Conservation (phyloP, 2,113 vertebrate genomes). For the Chaenocephalus aceratus region DNA sequence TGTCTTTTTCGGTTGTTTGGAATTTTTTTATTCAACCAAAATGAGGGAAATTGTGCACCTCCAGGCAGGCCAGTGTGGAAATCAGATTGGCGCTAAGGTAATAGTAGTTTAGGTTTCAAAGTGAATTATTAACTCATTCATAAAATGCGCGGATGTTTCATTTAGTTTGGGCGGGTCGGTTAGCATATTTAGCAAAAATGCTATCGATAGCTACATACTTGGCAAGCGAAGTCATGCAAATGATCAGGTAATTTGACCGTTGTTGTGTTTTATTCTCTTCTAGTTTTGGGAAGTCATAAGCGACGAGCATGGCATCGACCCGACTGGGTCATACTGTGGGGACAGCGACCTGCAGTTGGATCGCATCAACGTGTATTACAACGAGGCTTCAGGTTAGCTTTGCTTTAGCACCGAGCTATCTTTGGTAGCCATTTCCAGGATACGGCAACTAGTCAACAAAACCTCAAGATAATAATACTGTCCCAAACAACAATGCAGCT, state of each 20-base stretch:
- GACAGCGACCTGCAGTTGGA: no score
- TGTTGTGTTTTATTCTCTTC: not conserved
- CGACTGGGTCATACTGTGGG: no score
- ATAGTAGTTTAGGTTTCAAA: not conserved
- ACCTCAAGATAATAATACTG: no score
- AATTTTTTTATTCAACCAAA: slow-evolving; percentile 9
- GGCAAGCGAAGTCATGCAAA: not conserved
- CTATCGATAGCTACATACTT: slow-evolving; percentile 7
- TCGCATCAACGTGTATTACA: no score
- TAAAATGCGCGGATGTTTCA: not conserved
- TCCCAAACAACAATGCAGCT: no score
- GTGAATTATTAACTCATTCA: not conserved
- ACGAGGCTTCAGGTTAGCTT: no score
- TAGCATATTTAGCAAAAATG: slow-evolving; percentile 22
- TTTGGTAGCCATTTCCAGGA: no score
- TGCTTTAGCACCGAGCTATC: no score
- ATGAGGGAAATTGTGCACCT: slow-evolving; percentile 76
- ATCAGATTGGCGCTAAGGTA: slow-evolving; percentile 72
- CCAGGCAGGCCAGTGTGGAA: slow-evolving; percentile 73
- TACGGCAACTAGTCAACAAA: no score
- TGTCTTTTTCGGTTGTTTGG: rapidly evolving
- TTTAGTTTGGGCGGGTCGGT: slow-evolving; percentile 34
- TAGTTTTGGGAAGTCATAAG: no score
- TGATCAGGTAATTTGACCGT: not conserved
- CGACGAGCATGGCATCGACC: no score